A percentile compares a stretch with the other conserved stretches of the same genome.
These are phyloP conservation scores for Menura novaehollandiae DNA, from an alignment of 2,113 vertebrate species.

Conservation along the genomic window DNA sequence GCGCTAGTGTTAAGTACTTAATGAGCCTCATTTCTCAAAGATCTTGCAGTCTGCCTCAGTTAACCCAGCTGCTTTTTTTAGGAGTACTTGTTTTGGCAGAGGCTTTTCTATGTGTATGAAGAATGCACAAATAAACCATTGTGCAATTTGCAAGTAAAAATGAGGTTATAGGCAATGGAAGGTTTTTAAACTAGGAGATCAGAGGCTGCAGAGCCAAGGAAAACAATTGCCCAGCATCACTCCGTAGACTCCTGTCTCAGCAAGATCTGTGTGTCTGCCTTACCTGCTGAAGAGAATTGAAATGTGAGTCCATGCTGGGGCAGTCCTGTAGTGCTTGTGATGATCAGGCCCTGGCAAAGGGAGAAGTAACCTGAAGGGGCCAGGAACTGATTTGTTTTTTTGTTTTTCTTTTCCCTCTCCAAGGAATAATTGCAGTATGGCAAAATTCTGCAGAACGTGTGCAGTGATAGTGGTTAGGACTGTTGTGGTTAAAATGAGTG, in stretches of 20 bases:
- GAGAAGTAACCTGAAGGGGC: neutral
- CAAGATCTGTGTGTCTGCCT: neutral
- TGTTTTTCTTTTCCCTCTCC: neutral
- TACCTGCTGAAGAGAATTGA: neutral
- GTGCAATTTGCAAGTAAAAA: constrained; percentile 46
- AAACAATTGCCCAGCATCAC: neutral
- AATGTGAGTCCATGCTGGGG: neutral
- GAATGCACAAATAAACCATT: constrained; percentile 43
- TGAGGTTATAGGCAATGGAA: neutral
- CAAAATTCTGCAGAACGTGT: neutral
- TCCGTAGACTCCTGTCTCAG: neutral
- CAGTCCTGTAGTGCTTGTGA: neutral
- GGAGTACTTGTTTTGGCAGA: constrained; percentile 44
- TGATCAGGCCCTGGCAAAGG: neutral
- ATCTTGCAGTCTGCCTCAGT: constrained; percentile 38
- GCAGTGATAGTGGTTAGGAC: neutral
- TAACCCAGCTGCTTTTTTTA: constrained; percentile 58
- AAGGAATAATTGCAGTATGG: neutral
- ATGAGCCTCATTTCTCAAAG: constrained; percentile 43
- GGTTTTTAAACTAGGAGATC: neutral
- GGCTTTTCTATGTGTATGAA: constrained; percentile 1
- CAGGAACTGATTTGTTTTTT: neutral
- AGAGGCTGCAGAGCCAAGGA: neutral
- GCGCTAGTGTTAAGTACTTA: constrained; percentile 14
- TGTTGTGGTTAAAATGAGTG: neutral